Percentiles rank a stretch among this genome's conserved stretches.
These are phyloP conservation scores for Pristionchus pacificus DNA, from an alignment of 1,140 invertebrate genomes.

Conservation along the genomic window DNA sequence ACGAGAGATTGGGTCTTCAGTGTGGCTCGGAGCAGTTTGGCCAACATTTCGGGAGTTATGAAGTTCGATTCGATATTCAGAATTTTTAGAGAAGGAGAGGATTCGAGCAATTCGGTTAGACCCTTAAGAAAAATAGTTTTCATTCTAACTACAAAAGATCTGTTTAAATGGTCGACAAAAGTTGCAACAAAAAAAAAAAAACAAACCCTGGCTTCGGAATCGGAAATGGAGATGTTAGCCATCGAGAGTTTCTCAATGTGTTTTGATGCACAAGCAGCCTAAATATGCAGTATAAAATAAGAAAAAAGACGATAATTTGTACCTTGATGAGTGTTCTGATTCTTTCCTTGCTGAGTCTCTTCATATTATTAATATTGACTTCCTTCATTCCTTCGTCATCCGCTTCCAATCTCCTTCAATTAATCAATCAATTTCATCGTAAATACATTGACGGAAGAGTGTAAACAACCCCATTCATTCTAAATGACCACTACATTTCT, in stretches of 20 bases:
- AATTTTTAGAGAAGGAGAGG: constrained; percentile 39
- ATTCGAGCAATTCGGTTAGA: constrained; percentile 50
- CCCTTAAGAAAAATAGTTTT: constrained; percentile 36
- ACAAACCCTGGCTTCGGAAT: constrained; percentile 71
- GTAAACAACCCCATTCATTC: too few relatives aligned
- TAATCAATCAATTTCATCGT: too few relatives aligned
- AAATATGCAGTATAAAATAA: not conserved
- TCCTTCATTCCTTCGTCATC: constrained; percentile 81
- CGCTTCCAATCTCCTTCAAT: constrained; percentile 62
- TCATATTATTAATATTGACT: constrained; percentile 95
- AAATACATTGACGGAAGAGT: too few relatives aligned
- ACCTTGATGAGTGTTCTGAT: constrained; percentile 24
- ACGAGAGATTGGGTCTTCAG: constrained; percentile 48
- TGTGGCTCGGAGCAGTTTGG: constrained; percentile 53
- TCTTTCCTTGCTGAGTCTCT: constrained; percentile 81
- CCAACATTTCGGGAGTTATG: constrained; percentile 52
- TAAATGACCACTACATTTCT: too few relatives aligned
- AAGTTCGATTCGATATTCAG: constrained; percentile 57
- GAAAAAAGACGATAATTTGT: not conserved
- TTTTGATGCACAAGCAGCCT: constrained; percentile 26
- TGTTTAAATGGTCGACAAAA: too few relatives aligned
- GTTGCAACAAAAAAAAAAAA: constrained; percentile 15
- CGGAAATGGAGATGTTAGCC: constrained; percentile 85
- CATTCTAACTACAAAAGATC: constrained; percentile 2
- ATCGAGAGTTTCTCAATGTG: constrained; percentile 73